Evolutionary conservation across 2,797 vertebrate species (phyloP), one percentile per base, ranked within the genome.

Genomic region (Numenius phaeopus): DNA sequence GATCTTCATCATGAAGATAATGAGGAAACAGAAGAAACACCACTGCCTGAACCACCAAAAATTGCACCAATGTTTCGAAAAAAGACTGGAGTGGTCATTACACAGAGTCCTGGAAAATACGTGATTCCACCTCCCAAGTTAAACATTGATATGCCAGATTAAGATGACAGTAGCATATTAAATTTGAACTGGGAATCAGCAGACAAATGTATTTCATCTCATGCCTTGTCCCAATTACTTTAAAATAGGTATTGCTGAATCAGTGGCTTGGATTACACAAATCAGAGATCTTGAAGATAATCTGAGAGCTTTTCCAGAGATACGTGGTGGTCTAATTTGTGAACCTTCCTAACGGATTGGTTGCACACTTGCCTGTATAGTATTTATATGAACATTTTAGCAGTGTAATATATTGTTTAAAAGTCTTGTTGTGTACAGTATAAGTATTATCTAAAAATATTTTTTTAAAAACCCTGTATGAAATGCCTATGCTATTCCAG

Each of bases 91-190:
- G 99, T 99, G 54, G 99, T 99, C 81, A 99, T 99, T 97, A 99
- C 99, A 3, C 99, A 99, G 97, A 99, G 99, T 85, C 99, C 99
- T 8, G 99, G 99, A 47, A 99, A 99, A 84, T 99, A 99, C 0
- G 99, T 99, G 11, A 98, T 99, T 71, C 99, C 99, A 2, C 99
- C 99, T 12, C 99, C 99, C 12, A 99, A 99, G 69, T 98, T 99
- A 92, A 99, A 99, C 96, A 99, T 99, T 10, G 99, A 99, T 97
- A 99, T 99, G 99, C 99, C 99, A 2, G 99, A 99, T 98, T 99
- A 99, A 98, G 90, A 57, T 27, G 24, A 65, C 44, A 62, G 66
- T 40, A 85, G 30, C 83, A 55, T 24, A 82, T 90, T 80, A 94
- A 94, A 92, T 76, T 87, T 78, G 96, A 90, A 94, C 92, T 94